phyloP scores from a whole-genome alignment of 2,113 vertebrate genomes.

The Panurus biarmicus region DNA sequence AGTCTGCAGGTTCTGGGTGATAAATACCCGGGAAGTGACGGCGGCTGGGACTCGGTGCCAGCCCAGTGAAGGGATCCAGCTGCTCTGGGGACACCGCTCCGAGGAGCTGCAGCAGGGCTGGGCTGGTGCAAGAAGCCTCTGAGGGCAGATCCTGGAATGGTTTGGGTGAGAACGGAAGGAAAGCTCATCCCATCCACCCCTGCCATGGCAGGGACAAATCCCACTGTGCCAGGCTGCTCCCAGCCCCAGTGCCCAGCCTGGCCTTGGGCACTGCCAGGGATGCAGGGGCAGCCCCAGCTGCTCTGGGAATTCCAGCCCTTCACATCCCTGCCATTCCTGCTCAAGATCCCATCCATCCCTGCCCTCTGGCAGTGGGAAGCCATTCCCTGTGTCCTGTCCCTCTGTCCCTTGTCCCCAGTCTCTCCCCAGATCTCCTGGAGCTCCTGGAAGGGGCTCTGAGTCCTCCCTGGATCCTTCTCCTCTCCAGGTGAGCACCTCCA shows the following conservation, averaged over 20 bases:
- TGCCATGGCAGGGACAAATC: not conserved
- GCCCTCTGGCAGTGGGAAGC: too few relatives aligned
- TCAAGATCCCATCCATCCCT: too few relatives aligned
- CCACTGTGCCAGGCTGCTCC: not conserved
- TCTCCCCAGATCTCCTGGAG: too few relatives aligned
- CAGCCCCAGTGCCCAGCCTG: not conserved
- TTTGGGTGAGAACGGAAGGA: not conserved
- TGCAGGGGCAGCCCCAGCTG: too few relatives aligned
- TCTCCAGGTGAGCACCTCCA: not conserved
- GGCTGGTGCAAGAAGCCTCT: accelerated
- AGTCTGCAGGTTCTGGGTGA: not conserved
- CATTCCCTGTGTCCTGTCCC: too few relatives aligned
- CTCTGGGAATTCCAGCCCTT: too few relatives aligned
- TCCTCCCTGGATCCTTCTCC: too few relatives aligned
- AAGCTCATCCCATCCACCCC: not conserved
- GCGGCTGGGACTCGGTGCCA: not conserved
- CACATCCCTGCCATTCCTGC: too few relatives aligned
- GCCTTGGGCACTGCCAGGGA: not conserved
- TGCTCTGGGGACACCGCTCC: not conserved
- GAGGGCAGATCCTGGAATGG: not conserved
- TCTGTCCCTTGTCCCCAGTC: too few relatives aligned
- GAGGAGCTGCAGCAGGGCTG: not conserved
- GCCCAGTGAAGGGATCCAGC: not conserved
- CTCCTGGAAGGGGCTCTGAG: too few relatives aligned
- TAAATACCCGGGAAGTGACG: not conserved